phyloP scores from a whole-genome alignment of 2,888 invertebrate genomes.

The Saturnia pavonia region DNA sequence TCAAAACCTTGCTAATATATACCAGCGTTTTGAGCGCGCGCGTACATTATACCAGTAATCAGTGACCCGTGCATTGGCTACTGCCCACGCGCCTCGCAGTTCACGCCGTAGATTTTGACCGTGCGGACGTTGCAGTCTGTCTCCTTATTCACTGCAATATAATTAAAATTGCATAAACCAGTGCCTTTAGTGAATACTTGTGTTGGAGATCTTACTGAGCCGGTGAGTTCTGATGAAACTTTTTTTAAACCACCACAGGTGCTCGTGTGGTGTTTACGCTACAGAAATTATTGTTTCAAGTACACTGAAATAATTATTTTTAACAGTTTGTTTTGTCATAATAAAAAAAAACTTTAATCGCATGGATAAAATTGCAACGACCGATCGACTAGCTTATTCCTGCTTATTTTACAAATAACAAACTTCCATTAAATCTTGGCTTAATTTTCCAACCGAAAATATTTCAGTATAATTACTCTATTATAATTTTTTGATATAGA shows the following conservation, averaged over 20 bases:
- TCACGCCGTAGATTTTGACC: slow-evolving; percentile 42
- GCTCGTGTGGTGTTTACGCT: neutral
- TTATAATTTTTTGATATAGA: neutral
- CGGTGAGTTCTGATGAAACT: slow-evolving; percentile 48
- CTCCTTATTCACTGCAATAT: slow-evolving; percentile 27
- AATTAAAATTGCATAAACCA: slow-evolving; percentile 40
- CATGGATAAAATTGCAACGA: neutral
- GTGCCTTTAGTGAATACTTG: slow-evolving; percentile 59
- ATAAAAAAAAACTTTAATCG: neutral
- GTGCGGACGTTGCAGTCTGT: slow-evolving; percentile 39
- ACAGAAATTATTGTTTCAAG: neutral
- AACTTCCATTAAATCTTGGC: neutral
- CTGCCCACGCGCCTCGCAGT: slow-evolving; percentile 54
- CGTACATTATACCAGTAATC: slow-evolving; percentile 62
- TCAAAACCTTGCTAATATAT: slow-evolving; percentile 64
- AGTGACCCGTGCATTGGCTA: slow-evolving; percentile 58
- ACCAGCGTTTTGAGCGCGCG: slow-evolving; percentile 64
- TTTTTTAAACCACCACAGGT: slow-evolving; percentile 3
- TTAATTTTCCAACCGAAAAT: neutral
- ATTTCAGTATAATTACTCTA: neutral
- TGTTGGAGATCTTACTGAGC: slow-evolving; percentile 42
- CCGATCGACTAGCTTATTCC: too few species aligned
- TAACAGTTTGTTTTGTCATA: neutral
- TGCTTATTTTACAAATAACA: neutral
- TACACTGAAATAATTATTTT: neutral